Conservation (phyloP, 1,140 invertebrate genomes). For the Apis dorsata region DNA sequence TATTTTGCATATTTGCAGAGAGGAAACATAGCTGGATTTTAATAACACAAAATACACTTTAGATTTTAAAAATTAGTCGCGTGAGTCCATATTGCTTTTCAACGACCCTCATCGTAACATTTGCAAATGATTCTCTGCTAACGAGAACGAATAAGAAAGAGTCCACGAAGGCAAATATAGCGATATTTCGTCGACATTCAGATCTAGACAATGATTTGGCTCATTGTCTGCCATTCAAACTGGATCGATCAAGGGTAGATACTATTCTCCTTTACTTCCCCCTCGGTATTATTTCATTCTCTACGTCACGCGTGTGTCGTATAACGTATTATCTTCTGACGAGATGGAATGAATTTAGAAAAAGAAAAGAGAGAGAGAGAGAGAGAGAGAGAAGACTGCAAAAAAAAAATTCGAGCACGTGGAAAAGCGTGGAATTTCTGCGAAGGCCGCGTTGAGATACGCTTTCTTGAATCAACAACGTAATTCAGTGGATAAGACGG, state of each 20-base stretch:
- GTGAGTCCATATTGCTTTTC: too few relatives aligned
- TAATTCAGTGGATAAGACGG: slow-evolving; percentile 4
- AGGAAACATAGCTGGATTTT: too few relatives aligned
- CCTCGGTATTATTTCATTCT: not conserved
- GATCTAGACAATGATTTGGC: not conserved
- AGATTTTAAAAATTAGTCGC: too few relatives aligned
- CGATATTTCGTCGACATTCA: not conserved
- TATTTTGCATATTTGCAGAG: too few relatives aligned
- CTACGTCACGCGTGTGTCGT: slow-evolving; percentile 8
- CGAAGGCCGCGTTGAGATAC: not conserved
- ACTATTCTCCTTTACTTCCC: not conserved
- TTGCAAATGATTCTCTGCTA: too few relatives aligned
- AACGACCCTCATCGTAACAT: too few relatives aligned
- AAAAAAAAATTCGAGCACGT: not conserved
- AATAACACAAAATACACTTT: too few relatives aligned
- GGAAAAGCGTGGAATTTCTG: not conserved
- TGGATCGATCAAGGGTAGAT: slow-evolving; percentile 33
- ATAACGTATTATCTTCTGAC: slow-evolving; percentile 23
- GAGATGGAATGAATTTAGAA: slow-evolving; percentile 3
- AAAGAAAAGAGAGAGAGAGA: not conserved
- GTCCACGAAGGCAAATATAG: not conserved
- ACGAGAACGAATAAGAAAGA: not conserved
- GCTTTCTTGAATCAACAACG: slow-evolving; percentile 1
- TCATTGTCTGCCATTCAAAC: slow-evolving; percentile 2
- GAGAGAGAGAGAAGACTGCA: not conserved